Evolutionary conservation across 2,888 invertebrate genomes (phyloP).

Genomic region (Deilephila elpenor): DNA sequence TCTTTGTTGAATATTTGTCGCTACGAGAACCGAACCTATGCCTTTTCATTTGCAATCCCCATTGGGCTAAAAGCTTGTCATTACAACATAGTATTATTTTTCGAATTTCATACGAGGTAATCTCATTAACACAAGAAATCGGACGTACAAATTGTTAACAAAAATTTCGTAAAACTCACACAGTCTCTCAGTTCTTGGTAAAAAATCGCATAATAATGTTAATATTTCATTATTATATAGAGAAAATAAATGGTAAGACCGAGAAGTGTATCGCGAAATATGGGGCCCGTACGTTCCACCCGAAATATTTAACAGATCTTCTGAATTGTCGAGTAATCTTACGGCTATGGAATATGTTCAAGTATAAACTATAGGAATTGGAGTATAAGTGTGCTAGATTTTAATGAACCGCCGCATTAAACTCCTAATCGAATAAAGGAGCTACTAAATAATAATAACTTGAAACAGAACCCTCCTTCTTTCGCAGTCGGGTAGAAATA

Average conservation of each 20-base stretch:
- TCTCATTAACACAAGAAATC: constrained; percentile 7
- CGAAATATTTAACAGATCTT: background rate
- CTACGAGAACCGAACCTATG: too few relatives aligned
- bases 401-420: too few relatives aligned
- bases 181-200: constrained; percentile 10
- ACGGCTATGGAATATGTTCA: too few relatives aligned
- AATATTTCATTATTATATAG: constrained; percentile 21
- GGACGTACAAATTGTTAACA: constrained; percentile 15
- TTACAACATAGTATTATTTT: background rate
- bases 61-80: background rate
- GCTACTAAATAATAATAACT: too few relatives aligned
- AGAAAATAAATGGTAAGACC: background rate
- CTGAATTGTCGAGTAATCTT: too few relatives aligned
- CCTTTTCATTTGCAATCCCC: too few relatives aligned
- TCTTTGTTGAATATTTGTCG: too few relatives aligned
- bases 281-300: background rate
- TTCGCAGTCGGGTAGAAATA: too few relatives aligned
- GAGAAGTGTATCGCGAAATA: background rate
- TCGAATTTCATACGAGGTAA: background rate
- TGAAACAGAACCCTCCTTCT: too few relatives aligned
- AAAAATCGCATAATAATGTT: background rate
- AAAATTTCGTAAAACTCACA: background rate
- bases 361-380: too few relatives aligned
- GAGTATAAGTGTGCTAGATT: too few relatives aligned
- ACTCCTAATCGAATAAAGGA: too few relatives aligned